Evolutionary conservation across 2,888 invertebrate genomes (phyloP).

Genomic region (Perizoma flavofasciatum): DNA sequence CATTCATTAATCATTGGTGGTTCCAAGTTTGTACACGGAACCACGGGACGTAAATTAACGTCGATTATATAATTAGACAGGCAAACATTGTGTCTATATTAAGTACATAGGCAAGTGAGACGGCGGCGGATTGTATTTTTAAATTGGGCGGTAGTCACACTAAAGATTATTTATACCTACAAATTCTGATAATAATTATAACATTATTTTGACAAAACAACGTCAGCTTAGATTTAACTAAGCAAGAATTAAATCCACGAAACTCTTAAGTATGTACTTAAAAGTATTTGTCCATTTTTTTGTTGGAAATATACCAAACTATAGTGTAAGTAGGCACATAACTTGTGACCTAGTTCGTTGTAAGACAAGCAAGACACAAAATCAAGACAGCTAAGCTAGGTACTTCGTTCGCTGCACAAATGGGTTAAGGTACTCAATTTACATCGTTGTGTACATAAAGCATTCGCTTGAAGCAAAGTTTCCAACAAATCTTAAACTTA

Average conservation of each 20-base stretch:
- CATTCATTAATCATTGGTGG: neutral
- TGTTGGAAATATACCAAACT: too few relatives aligned
- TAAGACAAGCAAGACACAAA: neutral
- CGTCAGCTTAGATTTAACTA: too few relatives aligned
- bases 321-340: slow-evolving; percentile 3
- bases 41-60: slow-evolving; percentile 38
- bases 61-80: slow-evolving; percentile 48
- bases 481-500: slow-evolving; percentile 10
- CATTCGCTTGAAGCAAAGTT: slow-evolving; percentile 5
- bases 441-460: slow-evolving; percentile 8
- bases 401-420: slow-evolving; percentile 12
- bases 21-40: slow-evolving; percentile 41
- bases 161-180: too few relatives aligned
- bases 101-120: slow-evolving; percentile 30
- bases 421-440: slow-evolving; percentile 24
- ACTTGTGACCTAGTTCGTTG: slow-evolving; percentile 1
- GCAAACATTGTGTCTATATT: slow-evolving; percentile 41
- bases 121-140: slow-evolving; percentile 36
- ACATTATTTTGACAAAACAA: too few relatives aligned
- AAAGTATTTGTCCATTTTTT: too few relatives aligned
- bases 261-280: too few relatives aligned
- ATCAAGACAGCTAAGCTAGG: neutral
- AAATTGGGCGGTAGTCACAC: slow-evolving; percentile 21
- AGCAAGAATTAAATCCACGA: too few relatives aligned
- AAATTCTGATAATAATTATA: too few relatives aligned